phyloP scores from a whole-genome alignment of 2,888 invertebrate species.

The Lagria hirta region DNA sequence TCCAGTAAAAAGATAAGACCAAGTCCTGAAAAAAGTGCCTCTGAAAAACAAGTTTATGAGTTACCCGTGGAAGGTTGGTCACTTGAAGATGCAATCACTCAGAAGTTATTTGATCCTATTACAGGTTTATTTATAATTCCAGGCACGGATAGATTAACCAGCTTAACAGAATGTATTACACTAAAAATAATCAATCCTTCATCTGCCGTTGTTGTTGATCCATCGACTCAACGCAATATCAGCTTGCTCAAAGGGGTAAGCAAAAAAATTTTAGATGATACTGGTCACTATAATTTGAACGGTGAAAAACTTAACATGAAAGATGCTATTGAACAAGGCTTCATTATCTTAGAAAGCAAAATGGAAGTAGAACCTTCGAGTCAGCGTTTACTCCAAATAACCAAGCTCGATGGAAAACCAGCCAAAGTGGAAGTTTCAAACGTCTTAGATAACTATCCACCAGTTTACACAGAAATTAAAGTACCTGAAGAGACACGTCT shows the following conservation, averaged over 20 bases:
- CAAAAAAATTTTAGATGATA: slow-evolving; percentile 73
- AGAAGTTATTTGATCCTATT: slow-evolving; percentile 78
- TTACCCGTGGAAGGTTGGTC: slow-evolving; percentile 83
- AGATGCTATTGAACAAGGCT: slow-evolving; percentile 68
- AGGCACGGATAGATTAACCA: slow-evolving; percentile 79
- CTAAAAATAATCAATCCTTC: slow-evolving; percentile 81
- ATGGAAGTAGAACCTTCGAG: slow-evolving; percentile 56
- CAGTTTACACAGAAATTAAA: slow-evolving; percentile 57
- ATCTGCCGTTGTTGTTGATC: slow-evolving; percentile 81
- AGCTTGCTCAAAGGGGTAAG: slow-evolving; percentile 73
- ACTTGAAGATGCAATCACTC: slow-evolving; percentile 79
- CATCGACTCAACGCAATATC: slow-evolving; percentile 68
- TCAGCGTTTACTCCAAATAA: slow-evolving; percentile 71
- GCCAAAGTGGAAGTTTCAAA: slow-evolving; percentile 72
- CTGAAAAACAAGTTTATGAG: slow-evolving; percentile 72
- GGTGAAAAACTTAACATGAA: slow-evolving; percentile 67
- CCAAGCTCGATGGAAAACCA: slow-evolving; percentile 69
- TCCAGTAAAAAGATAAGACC: slow-evolving; percentile 35
- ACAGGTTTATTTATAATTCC: slow-evolving; percentile 85
- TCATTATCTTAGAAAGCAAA: slow-evolving; percentile 63
- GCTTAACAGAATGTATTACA: slow-evolving; percentile 84
- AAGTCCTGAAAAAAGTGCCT: slow-evolving; percentile 52
- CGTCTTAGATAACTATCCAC: slow-evolving; percentile 54
- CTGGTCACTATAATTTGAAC: slow-evolving; percentile 69
- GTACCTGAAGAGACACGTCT: slow-evolving; percentile 52